Base-by-base conservation (phyloP, 2,113 vertebrate genomes). In the Bungarus multicinctus region DNA sequence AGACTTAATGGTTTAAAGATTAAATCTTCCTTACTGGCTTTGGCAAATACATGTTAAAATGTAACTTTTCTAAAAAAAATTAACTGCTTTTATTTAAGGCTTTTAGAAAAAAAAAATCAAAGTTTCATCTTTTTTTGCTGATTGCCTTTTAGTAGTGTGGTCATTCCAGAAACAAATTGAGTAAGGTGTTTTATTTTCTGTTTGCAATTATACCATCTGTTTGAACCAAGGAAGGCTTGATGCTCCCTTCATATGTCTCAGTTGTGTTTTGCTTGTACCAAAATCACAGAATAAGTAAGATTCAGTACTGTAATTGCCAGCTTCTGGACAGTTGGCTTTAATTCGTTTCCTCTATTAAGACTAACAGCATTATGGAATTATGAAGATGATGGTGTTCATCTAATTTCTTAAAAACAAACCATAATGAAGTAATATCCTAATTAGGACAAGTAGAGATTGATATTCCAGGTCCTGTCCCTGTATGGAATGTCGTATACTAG, bases 81-180 rank as follows among this genome's bases (percentile, higher is more conserved):
- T 57, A 11, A 92, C 5, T 39, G 0, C 53, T 85, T 53, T 91
- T 92, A 58, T 23, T 94, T 55, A 86, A 55, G 91, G 43, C 10
- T 6, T 27, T 39, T 93, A 60, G 58, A 64, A 9, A 58, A 74
- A 93, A 64, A 90, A 0, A n/a, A n/a, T n/a, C 54, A 52, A 92
- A 91, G 60, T 89, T 91, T 81, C 3, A 43, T 34, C 10, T 34
- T 88, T 54, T 93, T 93, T 81, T 91, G 81, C 89, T 95, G 88
- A 88, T 93, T 27, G 25, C 89, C 55, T 93, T 87, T 1, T 39
- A 93, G 89, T 94, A 60, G 85, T 69, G 89, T 74, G 88, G 87
- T 94, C 92, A 90, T 81, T 64, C 92, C 47, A 92, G 57, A 55
- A 58, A 34, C 53, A 34, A 25, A 10, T 0, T 64, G 47, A 25